Percentiles rank a stretch among this genome's conserved stretches.
Conservation (phyloP, 2,113 vertebrate species). For the Diphyllodes magnificus region DNA sequence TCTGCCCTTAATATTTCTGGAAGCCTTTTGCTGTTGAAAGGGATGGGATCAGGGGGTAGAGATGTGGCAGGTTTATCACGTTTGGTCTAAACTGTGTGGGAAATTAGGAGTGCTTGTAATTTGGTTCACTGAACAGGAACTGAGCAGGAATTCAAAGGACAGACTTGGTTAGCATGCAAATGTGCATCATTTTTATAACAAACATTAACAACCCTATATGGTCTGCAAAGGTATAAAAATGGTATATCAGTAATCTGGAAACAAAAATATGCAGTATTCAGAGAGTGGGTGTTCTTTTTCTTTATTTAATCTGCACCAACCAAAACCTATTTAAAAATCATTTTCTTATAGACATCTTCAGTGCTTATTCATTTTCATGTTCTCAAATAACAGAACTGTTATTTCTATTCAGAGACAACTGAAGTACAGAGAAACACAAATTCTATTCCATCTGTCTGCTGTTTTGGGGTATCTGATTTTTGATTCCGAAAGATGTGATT, state of each 20-base stretch:
- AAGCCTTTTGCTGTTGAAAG: not conserved
- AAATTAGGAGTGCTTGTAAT: not conserved
- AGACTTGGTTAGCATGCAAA: not conserved
- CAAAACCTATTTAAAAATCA: not conserved
- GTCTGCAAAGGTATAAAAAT: not conserved
- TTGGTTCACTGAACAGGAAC: not conserved
- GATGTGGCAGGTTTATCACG: not conserved
- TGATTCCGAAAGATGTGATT: not conserved
- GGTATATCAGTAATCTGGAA: not conserved
- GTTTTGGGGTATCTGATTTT: not conserved
- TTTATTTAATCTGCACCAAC: not conserved
- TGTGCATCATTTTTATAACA: not conserved
- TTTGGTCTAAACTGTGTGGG: not conserved
- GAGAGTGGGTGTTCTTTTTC: not conserved
- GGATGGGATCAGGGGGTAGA: not conserved
- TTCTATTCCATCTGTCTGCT: not conserved
- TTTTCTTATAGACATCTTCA: not conserved
- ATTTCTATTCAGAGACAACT: not conserved
- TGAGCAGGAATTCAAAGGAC: not conserved
- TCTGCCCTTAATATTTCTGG: not conserved
- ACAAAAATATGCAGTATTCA: not conserved
- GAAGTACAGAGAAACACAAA: not conserved
- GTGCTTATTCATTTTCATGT: not conserved
- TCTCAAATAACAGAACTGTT: not conserved
- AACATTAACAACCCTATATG: not conserved